These are phyloP conservation scores for Phenganax subtilis DNA, from an alignment of 92 coral and sea anemone species.

Conservation along the genomic window DNA sequence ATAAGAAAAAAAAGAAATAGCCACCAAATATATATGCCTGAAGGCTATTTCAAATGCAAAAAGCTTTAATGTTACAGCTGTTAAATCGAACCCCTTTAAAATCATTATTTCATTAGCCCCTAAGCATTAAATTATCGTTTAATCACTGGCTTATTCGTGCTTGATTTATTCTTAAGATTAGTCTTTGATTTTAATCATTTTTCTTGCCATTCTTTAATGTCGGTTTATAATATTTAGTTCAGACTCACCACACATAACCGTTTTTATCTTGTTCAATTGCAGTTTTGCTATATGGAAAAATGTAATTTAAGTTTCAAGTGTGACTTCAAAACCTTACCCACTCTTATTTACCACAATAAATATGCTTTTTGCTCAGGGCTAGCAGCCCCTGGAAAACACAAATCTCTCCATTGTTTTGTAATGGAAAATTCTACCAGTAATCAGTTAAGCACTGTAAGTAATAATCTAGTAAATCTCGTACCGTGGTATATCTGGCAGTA, in stretches of 20 bases:
- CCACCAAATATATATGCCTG: no score
- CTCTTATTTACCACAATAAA: not conserved
- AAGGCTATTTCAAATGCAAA: not conserved
- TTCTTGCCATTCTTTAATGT: no score
- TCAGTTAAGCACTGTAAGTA: no score
- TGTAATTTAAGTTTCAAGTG: conserved; percentile 1
- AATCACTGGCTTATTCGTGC: not conserved
- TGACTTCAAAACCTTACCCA: not conserved
- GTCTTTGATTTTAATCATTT: not conserved
- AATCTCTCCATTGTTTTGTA: no score
- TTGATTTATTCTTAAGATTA: not conserved
- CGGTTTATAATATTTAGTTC: no score
- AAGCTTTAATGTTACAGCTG: not conserved
- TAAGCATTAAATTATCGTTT: conserved; percentile 10
- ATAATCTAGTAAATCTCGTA: not conserved
- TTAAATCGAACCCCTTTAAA: not conserved
- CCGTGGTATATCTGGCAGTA: conserved; percentile 50
- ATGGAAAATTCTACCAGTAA: no score
- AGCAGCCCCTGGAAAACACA: no score
- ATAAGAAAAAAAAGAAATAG: not conserved
- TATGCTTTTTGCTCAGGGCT: not conserved
- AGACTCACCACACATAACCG: conserved; percentile 35
- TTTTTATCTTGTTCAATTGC: conserved; percentile 2
- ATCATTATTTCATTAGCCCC: not conserved
- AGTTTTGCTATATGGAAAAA: conserved; percentile 28